A percentile compares a stretch with the other conserved stretches of the same genome.
Evolutionary conservation across 2,113 vertebrate species (phyloP).

Genomic region (Sphyrna mokarran): DNA sequence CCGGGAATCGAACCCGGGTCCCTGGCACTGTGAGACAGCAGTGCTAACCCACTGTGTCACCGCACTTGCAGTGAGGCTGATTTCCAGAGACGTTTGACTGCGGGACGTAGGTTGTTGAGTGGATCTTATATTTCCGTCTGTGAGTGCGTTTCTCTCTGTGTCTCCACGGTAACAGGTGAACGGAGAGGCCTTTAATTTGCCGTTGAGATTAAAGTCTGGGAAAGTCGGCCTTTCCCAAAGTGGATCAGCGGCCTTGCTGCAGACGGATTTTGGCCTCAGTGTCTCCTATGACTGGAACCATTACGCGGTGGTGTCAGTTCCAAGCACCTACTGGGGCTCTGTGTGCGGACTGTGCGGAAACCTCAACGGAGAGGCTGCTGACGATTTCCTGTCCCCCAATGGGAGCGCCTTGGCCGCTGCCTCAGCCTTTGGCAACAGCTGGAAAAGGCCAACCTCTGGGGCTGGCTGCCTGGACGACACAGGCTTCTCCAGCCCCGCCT

Average conservation of each 20-base stretch:
- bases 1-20: too few relatives aligned
- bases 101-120: too few relatives aligned
- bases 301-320: slow-evolving; percentile 47
- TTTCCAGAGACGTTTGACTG: too few relatives aligned
- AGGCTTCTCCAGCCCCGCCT: rapidly evolving
- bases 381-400: slow-evolving; percentile 49
- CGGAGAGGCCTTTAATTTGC: slow-evolving; percentile 46
- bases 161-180: slow-evolving; percentile 46
- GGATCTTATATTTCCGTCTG: not conserved
- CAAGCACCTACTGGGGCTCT: slow-evolving; percentile 45
- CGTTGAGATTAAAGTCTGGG: slow-evolving; percentile 37
- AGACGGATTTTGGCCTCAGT: slow-evolving; percentile 49
- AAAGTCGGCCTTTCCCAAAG: slow-evolving; percentile 45
- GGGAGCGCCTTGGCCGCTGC: slow-evolving; percentile 43
- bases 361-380: slow-evolving; percentile 41
- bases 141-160: not conserved
- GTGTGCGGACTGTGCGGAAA: slow-evolving; percentile 54
- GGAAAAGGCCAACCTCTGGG: slow-evolving; percentile 47
- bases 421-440: slow-evolving; percentile 53
- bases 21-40: too few relatives aligned
- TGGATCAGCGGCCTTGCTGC: slow-evolving; percentile 46
- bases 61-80: too few relatives aligned
- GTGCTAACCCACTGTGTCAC: too few relatives aligned
- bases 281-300: slow-evolving; percentile 51
- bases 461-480: slow-evolving; percentile 40